phyloP scores from a whole-genome alignment of 2,113 vertebrate genomes.

The Ibidorhyncha struthersii region DNA sequence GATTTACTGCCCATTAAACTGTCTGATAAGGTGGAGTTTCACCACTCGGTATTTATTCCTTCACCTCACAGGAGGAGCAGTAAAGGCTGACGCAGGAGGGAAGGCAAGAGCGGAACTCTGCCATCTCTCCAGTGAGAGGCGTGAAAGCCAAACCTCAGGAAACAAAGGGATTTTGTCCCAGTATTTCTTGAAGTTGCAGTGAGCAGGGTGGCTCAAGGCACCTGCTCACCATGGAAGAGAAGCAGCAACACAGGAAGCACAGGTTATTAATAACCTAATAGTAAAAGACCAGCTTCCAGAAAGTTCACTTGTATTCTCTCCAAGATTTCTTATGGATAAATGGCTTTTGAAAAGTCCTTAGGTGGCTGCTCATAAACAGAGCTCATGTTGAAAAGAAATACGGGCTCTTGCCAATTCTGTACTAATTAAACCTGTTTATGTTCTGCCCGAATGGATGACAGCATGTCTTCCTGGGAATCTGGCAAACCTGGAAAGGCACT shows the following conservation, averaged over 20 bases:
- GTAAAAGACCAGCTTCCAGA: background rate
- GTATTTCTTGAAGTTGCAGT: background rate
- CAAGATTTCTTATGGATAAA: background rate
- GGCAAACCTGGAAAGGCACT: background rate
- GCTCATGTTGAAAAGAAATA: background rate
- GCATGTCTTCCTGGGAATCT: background rate
- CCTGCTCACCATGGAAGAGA: background rate
- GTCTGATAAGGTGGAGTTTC: background rate
- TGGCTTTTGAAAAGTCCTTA: background rate
- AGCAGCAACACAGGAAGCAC: background rate
- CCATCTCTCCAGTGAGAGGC: background rate
- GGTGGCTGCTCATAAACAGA: background rate
- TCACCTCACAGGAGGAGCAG: background rate
- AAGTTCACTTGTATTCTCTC: background rate
- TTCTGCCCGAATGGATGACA: background rate
- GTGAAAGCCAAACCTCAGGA: background rate
- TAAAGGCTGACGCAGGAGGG: background rate
- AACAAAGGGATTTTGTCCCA: background rate
- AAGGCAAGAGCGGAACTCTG: background rate
- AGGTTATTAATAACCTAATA: background rate
- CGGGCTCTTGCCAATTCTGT: background rate
- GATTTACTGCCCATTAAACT: background rate
- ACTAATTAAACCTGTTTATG: slow-evolving; percentile 50
- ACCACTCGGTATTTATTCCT: background rate
- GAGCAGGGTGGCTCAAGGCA: background rate